These are phyloP conservation scores for Eurytoma californica DNA, from an alignment of 2,888 invertebrate species.

Conservation along the genomic window DNA sequence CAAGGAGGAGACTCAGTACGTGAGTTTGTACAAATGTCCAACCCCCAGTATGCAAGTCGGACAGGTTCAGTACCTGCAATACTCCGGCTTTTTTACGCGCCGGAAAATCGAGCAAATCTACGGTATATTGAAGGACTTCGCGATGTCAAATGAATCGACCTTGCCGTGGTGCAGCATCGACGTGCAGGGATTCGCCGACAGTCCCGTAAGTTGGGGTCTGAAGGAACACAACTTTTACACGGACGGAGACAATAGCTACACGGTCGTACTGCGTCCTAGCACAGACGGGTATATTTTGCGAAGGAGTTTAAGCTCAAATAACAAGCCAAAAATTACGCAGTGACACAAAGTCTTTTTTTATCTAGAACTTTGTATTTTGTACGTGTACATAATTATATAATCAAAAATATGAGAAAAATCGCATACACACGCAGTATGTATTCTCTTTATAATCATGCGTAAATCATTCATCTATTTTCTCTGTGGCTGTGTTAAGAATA, in stretches of 20 bases:
- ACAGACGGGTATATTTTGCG: conserved; percentile 66
- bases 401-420: conserved; percentile 33
- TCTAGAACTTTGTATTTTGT: conserved; percentile 46
- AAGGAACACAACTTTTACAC: conserved; percentile 76
- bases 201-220: conserved; percentile 76
- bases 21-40: conserved; percentile 74
- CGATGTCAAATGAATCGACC: conserved; percentile 58
- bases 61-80: conserved; percentile 74
- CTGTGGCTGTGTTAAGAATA: conserved; percentile 54
- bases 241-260: conserved; percentile 77
- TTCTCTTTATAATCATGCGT: conserved; percentile 26
- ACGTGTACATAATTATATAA: conserved; percentile 51
- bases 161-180: conserved; percentile 77
- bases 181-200: conserved; percentile 78
- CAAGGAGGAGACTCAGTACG: conserved; percentile 67
- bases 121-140: conserved; percentile 66
- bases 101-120: conserved; percentile 72
- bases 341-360: conserved; percentile 34
- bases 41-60: conserved; percentile 68
- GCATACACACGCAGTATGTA: conserved; percentile 36
- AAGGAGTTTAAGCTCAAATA: conserved; percentile 72
- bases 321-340: conserved; percentile 63
- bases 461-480: conserved; percentile 49
- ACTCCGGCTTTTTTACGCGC: conserved; percentile 77
- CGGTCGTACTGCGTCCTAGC: conserved; percentile 73